phyloP scores from a whole-genome alignment of 2,888 invertebrate species.

The Yponomeuta malinellus region DNA sequence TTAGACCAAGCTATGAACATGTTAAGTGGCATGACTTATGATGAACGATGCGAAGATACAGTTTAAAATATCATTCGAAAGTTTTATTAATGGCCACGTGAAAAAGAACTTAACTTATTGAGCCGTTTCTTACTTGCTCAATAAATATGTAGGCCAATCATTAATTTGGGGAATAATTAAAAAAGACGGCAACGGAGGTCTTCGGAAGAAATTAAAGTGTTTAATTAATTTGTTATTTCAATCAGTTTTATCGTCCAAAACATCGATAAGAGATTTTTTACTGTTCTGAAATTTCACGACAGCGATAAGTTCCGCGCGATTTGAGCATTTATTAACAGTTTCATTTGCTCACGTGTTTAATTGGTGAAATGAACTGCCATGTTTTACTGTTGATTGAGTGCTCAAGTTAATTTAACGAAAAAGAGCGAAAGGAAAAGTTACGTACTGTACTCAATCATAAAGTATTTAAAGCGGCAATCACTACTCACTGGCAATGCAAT shows the following conservation, averaged over 20 bases:
- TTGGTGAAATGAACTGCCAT: background rate
- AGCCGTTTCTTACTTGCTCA: background rate
- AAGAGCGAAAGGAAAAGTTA: background rate
- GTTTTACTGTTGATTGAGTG: background rate
- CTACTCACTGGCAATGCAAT: background rate
- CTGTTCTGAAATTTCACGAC: background rate
- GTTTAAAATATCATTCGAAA: background rate
- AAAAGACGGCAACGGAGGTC: background rate
- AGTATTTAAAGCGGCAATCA: background rate
- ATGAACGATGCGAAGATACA: background rate
- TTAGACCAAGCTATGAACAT: background rate
- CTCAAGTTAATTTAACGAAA: background rate
- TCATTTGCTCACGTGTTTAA: background rate
- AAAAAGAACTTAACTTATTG: constrained; percentile 6
- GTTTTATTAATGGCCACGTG: constrained; percentile 5
- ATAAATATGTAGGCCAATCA: background rate
- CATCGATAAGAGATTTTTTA: background rate
- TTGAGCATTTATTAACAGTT: background rate
- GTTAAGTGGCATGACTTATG: constrained; percentile 1
- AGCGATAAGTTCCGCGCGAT: background rate
- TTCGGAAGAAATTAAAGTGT: background rate
- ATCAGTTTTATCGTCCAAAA: background rate
- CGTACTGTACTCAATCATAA: background rate
- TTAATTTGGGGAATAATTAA: constrained; percentile 9
- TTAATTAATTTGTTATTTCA: constrained; percentile 1